These are phyloP conservation scores for Nycteola revayana DNA, from an alignment of 2,888 invertebrate genomes.

Conservation along the genomic window DNA sequence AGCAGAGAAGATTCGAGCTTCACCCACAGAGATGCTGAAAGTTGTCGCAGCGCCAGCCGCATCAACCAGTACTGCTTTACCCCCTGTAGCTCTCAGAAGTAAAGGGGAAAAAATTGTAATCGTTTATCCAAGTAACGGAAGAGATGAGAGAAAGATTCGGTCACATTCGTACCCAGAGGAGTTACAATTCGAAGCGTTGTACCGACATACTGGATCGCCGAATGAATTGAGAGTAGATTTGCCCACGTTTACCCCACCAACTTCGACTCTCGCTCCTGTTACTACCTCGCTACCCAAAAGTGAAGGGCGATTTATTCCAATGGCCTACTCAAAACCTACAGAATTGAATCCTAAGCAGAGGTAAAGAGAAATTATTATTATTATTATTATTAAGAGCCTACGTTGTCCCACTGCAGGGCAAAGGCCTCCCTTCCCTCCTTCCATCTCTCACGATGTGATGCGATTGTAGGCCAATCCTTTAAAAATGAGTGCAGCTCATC, in stretches of 20 bases:
- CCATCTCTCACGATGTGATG: too few relatives aligned
- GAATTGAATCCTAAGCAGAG: conserved; percentile 29
- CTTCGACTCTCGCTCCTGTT: conserved; percentile 37
- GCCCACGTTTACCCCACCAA: conserved; percentile 81
- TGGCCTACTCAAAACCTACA: conserved; percentile 44
- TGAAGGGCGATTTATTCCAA: conserved; percentile 57
- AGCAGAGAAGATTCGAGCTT: conserved; percentile 47
- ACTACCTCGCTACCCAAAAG: conserved; percentile 31
- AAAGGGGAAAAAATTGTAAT: conserved; percentile 73
- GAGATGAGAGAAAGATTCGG: conserved; percentile 73
- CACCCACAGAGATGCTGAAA: conserved; percentile 64
- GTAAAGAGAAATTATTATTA: conserved; percentile 15
- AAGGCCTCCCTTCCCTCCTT: too few relatives aligned
- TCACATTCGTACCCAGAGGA: conserved; percentile 77
- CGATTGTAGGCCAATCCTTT: too few relatives aligned
- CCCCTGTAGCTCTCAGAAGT: conserved; percentile 67
- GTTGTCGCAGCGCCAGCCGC: conserved; percentile 59
- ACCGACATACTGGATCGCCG: conserved; percentile 66
- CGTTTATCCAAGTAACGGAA: conserved; percentile 75
- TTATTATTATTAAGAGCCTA: too few relatives aligned
- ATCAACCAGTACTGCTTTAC: conserved; percentile 67
- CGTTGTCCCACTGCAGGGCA: too few relatives aligned
- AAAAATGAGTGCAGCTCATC: too few relatives aligned
- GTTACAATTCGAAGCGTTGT: conserved; percentile 75
- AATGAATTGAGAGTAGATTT: conserved; percentile 75